These are phyloP conservation scores for Synanceia verrucosa DNA, from an alignment of 2,797 vertebrate genomes.

Conservation along the genomic window DNA sequence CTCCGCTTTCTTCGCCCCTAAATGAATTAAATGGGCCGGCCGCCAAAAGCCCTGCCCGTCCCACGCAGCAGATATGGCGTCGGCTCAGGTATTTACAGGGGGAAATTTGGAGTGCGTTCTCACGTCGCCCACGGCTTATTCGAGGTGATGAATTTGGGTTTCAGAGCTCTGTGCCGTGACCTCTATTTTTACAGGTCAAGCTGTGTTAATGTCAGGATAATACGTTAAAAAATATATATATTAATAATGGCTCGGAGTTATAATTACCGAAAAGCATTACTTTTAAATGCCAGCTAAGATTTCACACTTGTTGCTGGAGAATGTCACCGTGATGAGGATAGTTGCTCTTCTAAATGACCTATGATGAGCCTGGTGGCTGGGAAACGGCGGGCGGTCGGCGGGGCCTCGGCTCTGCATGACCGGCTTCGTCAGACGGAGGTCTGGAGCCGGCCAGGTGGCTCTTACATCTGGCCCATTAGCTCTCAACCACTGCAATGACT, in stretches of 20 bases:
- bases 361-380: conserved; percentile 29
- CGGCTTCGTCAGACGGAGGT: conserved; percentile 62
- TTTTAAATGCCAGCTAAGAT: conserved; percentile 52
- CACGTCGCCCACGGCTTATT: conserved; percentile 32
- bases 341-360: conserved; percentile 52
- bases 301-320: conserved; percentile 25
- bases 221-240: conserved; percentile 19
- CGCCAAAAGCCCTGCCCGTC: conserved; percentile 61
- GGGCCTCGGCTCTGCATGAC: conserved; percentile 53
- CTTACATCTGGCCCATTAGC: conserved; percentile 78
- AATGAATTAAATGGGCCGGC: conserved; percentile 81
- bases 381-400: conserved; percentile 41
- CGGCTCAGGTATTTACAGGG: conserved; percentile 25
- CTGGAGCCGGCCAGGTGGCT: conserved; percentile 70
- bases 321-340: conserved; percentile 45
- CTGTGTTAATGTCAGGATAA: conserved; percentile 51
- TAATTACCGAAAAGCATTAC: conserved; percentile 39
- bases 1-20: conserved; percentile 74
- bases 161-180: conserved; percentile 18
- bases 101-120: conserved; percentile 29
- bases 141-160: conserved; percentile 49
- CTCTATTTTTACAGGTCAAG: conserved; percentile 59
- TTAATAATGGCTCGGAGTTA: conserved; percentile 35
- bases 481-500: conserved; percentile 72
- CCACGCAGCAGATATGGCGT: conserved; percentile 48